Evolutionary conservation across 2,888 invertebrate genomes (phyloP).

Genomic region (Dorcus parallelipipedus): DNA sequence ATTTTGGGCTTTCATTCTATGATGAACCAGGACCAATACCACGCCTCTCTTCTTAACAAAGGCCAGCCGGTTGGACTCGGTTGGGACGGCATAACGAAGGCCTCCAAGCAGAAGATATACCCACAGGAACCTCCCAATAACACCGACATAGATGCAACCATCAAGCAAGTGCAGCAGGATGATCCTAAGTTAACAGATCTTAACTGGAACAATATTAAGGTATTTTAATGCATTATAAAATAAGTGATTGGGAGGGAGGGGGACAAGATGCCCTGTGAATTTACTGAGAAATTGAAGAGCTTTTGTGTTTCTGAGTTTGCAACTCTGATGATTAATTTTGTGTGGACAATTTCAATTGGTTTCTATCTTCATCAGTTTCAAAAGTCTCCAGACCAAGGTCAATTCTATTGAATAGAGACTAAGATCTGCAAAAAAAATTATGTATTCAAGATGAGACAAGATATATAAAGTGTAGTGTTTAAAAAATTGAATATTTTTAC

Average conservation of each 20-base stretch:
- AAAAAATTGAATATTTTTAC: too few relatives aligned
- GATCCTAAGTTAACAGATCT: conserved; percentile 84
- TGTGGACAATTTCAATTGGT: too few relatives aligned
- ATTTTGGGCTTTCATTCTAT: conserved; percentile 99
- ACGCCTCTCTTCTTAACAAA: conserved; percentile 91
- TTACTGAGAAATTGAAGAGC: too few relatives aligned
- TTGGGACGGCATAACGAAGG: conserved; percentile 94
- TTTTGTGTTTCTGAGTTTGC: too few relatives aligned
- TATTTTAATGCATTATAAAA: conserved; percentile 42
- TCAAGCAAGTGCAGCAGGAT: conserved; percentile 86
- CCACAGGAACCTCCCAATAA: conserved; percentile 96
- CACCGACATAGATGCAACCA: conserved; percentile 92
- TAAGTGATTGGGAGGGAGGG: not conserved
- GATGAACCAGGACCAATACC: conserved; percentile 99
- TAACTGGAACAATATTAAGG: conserved; percentile 99
- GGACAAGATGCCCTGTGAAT: too few relatives aligned
- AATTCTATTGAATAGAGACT: too few relatives aligned
- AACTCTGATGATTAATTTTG: too few relatives aligned
- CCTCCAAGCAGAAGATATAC: conserved; percentile 83
- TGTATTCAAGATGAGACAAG: too few relatives aligned
- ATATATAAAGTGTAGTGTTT: too few relatives aligned
- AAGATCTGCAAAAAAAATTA: too few relatives aligned
- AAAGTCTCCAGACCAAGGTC: too few relatives aligned
- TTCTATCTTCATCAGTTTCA: too few relatives aligned
- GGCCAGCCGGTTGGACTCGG: conserved; percentile 86